phyloP scores from a whole-genome alignment of 1,140 invertebrate genomes.

The Sesamia nonagrioides region DNA sequence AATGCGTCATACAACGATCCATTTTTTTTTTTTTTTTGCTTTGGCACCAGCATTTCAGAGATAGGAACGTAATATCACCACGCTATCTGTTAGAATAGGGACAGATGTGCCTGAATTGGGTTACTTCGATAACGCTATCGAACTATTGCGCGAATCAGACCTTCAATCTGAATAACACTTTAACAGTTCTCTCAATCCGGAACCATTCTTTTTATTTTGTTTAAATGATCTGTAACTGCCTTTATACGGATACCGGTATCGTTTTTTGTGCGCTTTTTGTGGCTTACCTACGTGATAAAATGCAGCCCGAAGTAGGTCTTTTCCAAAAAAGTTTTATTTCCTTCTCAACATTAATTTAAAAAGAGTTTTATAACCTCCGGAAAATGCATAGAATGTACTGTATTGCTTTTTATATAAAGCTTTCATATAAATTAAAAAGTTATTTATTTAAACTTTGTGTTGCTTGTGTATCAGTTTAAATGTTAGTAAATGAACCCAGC shows the following conservation, averaged over 20 bases:
- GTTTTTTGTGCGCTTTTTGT: background rate
- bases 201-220: background rate
- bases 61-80: constrained; percentile 31
- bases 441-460: too few species aligned
- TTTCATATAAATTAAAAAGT: too few species aligned
- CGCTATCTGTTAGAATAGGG: constrained; percentile 67
- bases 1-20: background rate
- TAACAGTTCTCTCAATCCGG: background rate
- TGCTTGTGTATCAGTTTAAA: too few species aligned
- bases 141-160: constrained; percentile 45
- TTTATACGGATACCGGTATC: constrained; percentile 1
- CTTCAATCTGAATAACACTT: constrained; percentile 21
- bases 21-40: too few species aligned
- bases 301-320: background rate
- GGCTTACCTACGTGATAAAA: constrained; percentile 12
- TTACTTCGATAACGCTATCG: constrained; percentile 79
- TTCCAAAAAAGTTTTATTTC: background rate
- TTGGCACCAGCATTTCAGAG: constrained; percentile 23
- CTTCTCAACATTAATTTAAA: too few species aligned
- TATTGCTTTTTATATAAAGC: too few species aligned
- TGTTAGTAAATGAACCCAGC: too few species aligned
- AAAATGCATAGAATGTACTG: background rate
- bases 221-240: constrained; percentile 18
- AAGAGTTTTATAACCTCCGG: too few species aligned
- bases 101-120: constrained; percentile 82